Base-by-base conservation (phyloP, 2,888 invertebrate species). In the Callyntrura sp. region DNA sequence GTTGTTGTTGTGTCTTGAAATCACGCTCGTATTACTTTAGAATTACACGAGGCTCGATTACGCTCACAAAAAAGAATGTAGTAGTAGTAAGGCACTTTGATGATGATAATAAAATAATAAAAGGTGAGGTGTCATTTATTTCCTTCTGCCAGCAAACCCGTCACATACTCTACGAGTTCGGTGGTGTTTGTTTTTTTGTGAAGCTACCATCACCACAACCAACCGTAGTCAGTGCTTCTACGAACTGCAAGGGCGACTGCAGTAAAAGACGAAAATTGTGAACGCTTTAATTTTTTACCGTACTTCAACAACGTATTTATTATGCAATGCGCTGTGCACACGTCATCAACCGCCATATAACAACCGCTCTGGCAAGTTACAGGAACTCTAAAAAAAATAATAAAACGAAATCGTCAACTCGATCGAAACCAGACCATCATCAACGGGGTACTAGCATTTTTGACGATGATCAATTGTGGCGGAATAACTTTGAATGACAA, bases 401-500 rank as follows among this genome's bases (percentile, higher is more conserved):
- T n/a, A n/a, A n/a, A n/a, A n/a, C n/a, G 20, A 45, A 4, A 60
- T 60, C 12, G 17, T 43, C 68, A 68, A 14, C 35, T n/a, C n/a
- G 68, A 35, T 35, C n/a, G 8, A n/a, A n/a, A n/a, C n/a, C n/a
- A n/a, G 2, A 35, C 28, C 35, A 68, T 68, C 68, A 68, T 6
- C 35, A 68, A 28, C 23, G n/a, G n/a, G n/a, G n/a, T n/a, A n/a
- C n/a, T n/a, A n/a, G 4, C 68, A 12, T 28, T 35, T 35, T 14
- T 68, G n/a, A n/a, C n/a, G 3, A 35, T 68, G 68, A 68, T 35
- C 68, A 6, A 35, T 68, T 14, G 35, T 68, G 12, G 35, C n/a
- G 73, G 73, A 45, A 48, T 73, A 45, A 73, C 17, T 73, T 45
- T 48, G 48, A 73, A 73, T 73, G 73, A 45, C 73, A 73, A 73